Percentiles rank a stretch among this genome's conserved stretches.
These are phyloP conservation scores for Zonotrichia albicollis DNA, from an alignment of 2,797 vertebrate genomes.

Conservation along the genomic window DNA sequence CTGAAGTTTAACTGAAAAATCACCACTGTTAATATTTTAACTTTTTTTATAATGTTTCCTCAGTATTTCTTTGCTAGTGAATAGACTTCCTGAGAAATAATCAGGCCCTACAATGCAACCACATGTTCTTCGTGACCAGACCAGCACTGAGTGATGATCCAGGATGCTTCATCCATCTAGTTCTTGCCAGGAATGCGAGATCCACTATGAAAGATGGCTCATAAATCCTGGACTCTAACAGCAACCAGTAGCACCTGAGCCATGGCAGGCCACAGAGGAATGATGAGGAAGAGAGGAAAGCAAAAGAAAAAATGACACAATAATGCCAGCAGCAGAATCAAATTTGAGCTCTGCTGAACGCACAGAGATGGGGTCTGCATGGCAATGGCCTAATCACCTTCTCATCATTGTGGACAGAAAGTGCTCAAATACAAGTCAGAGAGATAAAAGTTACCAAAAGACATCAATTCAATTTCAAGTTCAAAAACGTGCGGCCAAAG, in stretches of 20 bases:
- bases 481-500: background rate
- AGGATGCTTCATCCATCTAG: background rate
- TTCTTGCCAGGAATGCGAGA: background rate
- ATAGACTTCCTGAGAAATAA: slow-evolving; percentile 6
- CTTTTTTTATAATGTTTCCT: background rate
- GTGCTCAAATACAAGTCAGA: slow-evolving; percentile 36
- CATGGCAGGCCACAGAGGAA: background rate
- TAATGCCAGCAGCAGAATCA: slow-evolving; percentile 27
- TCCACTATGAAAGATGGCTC: background rate
- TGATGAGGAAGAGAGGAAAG: background rate
- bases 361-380: background rate
- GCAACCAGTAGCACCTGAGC: background rate
- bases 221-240: slow-evolving; percentile 39
- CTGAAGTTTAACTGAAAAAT: slow-evolving; percentile 18
- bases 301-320: slow-evolving; percentile 1
- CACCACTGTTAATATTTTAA: background rate
- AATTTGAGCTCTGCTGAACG: background rate
- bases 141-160: background rate
- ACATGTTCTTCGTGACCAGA: background rate
- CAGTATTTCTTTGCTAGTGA: background rate
- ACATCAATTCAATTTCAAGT: slow-evolving; percentile 15
- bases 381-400: slow-evolving; percentile 25
- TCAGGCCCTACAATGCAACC: background rate
- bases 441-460: slow-evolving; percentile 26
- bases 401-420: background rate